Base-by-base conservation (phyloP, 1,140 invertebrate genomes). In the Triops cancriformis region DNA sequence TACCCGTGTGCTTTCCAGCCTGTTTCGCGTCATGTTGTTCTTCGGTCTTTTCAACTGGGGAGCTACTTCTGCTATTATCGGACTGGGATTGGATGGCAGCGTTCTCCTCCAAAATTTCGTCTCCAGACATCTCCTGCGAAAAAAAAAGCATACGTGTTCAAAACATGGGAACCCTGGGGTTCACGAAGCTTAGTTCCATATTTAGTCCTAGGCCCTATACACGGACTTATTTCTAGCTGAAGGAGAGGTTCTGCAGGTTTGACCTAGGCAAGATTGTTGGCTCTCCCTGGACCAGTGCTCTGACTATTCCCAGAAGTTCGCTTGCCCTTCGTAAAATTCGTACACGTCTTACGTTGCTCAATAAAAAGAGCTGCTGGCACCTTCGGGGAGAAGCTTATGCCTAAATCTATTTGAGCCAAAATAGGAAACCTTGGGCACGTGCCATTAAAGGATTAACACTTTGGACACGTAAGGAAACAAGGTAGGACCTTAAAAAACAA, bases 321-420 rank as follows among this genome's bases (percentile, higher is more conserved):
- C 23, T 18, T 64, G 14, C 51, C 23, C 51, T 64, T 23, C 14
- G 51, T 64, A 64, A 45, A 64, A 64, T 23, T 23, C 18, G 18
- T 64, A 23, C 23, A 5, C 23, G 51, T 64, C 23, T 64, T 64
- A 64, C 18, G 51, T 18, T 23, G 51, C 14, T n/a, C 14, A 64
- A 64, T 64, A 64, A 64, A 64, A 64, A 64, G 51, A 64, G 51
- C 51, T 64, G 51, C 51, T 64, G 51, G 51, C 51, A 64, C 18
- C 51, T n/a, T 64, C 51, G 23, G 23, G 51, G n/a, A 64, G 23
- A 64, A 23, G 51, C 23, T 64, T 64, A 18, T 64, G 51, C 51
- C 51, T 64, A 64, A 64, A 64, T 64, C 23, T 64, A 23, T 64
- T 23, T 64, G n/a, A 18, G 18, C 51, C 51, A 64, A 64, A 64